These are phyloP conservation scores for Simalia tracyae DNA, from an alignment of 2,797 vertebrate species.

Conservation along the genomic window DNA sequence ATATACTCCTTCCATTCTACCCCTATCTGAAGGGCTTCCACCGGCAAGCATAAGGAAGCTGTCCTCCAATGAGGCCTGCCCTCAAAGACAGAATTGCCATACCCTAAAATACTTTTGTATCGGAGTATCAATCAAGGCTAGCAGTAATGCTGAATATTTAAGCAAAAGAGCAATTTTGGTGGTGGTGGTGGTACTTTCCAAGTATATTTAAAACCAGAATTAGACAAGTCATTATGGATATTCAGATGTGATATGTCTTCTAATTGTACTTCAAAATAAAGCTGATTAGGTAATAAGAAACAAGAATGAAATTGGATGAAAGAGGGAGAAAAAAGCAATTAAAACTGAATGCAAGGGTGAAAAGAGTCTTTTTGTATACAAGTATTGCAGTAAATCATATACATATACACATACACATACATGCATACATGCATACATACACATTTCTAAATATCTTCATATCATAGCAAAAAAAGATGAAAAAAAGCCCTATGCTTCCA, in stretches of 20 bases:
- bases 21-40: not conserved
- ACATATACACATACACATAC: not conserved
- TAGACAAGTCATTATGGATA: not conserved
- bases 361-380: not conserved
- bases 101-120: not conserved
- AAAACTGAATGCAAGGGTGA: not conserved
- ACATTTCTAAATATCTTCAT: not conserved
- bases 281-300: slow-evolving; percentile 43
- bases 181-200: not conserved
- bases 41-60: not conserved
- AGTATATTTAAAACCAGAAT: not conserved
- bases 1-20: not conserved
- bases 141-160: not conserved
- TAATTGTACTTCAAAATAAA: slow-evolving; percentile 36
- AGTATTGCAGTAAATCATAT: slow-evolving; percentile 16
- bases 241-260: slow-evolving; percentile 26
- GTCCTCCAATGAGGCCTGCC: not conserved
- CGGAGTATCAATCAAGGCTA: not conserved
- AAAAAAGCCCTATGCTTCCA: not conserved
- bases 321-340: slow-evolving; percentile 27
- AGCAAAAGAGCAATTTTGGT: not conserved
- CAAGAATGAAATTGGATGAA: slow-evolving; percentile 21
- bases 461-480: slow-evolving; percentile 33
- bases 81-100: not conserved
- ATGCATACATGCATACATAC: no score